Conservation (phyloP, 1,140 invertebrate genomes). For the Bombus superbus region DNA sequence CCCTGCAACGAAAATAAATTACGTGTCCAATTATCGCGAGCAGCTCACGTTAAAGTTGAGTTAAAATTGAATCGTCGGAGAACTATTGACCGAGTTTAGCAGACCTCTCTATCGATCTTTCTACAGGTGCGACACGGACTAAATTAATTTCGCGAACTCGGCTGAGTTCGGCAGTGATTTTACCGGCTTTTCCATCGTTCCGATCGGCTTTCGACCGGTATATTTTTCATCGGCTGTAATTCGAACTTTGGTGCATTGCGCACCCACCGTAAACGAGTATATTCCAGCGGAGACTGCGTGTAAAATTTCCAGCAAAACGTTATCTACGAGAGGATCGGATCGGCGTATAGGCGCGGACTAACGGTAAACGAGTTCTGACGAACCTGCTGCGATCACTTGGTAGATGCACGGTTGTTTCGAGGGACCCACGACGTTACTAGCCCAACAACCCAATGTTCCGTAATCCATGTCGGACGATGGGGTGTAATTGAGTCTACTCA, state of each 20-base stretch:
- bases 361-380: slow-evolving; percentile 61
- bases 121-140: not conserved
- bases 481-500: slow-evolving; percentile 84
- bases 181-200: not conserved
- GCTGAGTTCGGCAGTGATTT: not conserved
- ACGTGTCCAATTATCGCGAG: slow-evolving; percentile 69
- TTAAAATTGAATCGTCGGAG: not conserved
- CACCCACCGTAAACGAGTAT: slow-evolving; percentile 61
- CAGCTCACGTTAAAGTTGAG: not conserved
- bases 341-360: not conserved
- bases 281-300: slow-evolving; percentile 64
- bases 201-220: not conserved
- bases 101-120: not conserved
- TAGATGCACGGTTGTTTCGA: slow-evolving; percentile 90
- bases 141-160: slow-evolving; percentile 32
- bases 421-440: slow-evolving; percentile 88
- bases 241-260: not conserved
- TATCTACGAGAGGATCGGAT: not conserved
- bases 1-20: slow-evolving; percentile 63
- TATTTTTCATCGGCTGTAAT: not conserved
- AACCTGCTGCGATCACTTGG: slow-evolving; percentile 90
- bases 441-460: slow-evolving; percentile 90
- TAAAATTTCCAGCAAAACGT: not conserved
- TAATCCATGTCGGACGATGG: slow-evolving; percentile 87
- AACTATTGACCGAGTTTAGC: slow-evolving; percentile 35